phyloP scores from a whole-genome alignment of 2,113 vertebrate genomes.

The Phaethornis superciliosus region DNA sequence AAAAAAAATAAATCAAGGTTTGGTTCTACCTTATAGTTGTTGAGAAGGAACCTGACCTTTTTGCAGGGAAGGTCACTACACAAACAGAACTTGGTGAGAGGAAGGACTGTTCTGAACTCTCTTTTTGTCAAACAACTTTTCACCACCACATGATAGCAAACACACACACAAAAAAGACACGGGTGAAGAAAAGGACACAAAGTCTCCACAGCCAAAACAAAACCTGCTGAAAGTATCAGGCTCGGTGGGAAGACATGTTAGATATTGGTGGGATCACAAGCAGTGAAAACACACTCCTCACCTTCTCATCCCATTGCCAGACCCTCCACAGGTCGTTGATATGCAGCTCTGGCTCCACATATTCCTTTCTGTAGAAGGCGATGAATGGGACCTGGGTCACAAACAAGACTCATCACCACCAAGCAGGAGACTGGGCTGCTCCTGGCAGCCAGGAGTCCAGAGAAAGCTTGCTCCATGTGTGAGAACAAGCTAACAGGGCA shows the following conservation, averaged over 20 bases:
- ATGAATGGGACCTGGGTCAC: slow-evolving; percentile 92
- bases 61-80: not conserved
- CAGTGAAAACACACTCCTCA: slow-evolving; percentile 48
- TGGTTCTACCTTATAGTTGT: not conserved
- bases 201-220: not conserved
- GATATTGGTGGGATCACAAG: not conserved
- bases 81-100: not conserved
- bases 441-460: not conserved
- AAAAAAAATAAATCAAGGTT: not conserved
- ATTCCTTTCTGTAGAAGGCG: slow-evolving; percentile 98
- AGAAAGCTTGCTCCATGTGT: not conserved
- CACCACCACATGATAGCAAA: not conserved
- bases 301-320: slow-evolving; percentile 99
- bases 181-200: not conserved
- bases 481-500: not conserved
- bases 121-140: not conserved
- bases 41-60: not conserved
- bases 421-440: not conserved
- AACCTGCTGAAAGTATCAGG: not conserved
- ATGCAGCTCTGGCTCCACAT: slow-evolving; percentile 95
- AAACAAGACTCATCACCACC: slow-evolving; percentile 33
- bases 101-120: not conserved
- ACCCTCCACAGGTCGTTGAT: slow-evolving; percentile 98
- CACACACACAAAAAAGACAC: not conserved
- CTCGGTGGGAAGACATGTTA: not conserved